Evolutionary conservation across 2,888 invertebrate species (phyloP), one percentile per base, ranked within the genome.

Genomic region (Synergus umbraculus): DNA sequence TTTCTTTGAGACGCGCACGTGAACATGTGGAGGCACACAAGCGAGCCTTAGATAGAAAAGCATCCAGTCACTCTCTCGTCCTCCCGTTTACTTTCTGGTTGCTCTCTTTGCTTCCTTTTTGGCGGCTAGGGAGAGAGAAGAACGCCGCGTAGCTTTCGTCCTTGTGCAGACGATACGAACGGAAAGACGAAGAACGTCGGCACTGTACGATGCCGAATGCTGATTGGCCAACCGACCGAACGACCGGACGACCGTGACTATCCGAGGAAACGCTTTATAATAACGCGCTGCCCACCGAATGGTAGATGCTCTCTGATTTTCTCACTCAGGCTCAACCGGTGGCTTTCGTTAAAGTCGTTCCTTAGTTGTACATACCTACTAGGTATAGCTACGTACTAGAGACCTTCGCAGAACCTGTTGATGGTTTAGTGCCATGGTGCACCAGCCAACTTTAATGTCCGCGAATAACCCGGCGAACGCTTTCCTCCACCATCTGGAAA

Each of bases 361-460:
- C 80, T 80, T 46, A 9, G 41, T 44, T 76, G 81, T 80, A 63
- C 78, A 66, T 76, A 58, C 80, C 76, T 41, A 41, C 41, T 41
- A 65, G 15, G 65, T 65, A 65, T 41, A 65, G 82, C 67, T 76
- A 43, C 58, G 46, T 49, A 78, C 82, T 78, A 44, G 76, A 81
- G 81, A 82, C 85, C 85, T 86, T 84, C 85, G 83, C 67, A 85
- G 86, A 87, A 86, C 83, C 82, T 86, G 84, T 86, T 86, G 85
- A 86, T 84, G 83, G 84, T 83, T 85, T 54, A 54, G 83, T 84
- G 82, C 81, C 82, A 81, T 79, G 82, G 82, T 83, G 83, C 46
- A 67, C 67, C 67, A 67, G 67, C 22, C 44, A n/a, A 15, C 65
- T 49, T 69, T 69, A 69, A 69, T 69, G 69, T 46, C 73, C n/a